Evolutionary conservation across 2,797 vertebrate species (phyloP), one percentile per base, ranked within the genome.

Genomic region (Amazonetta brasiliensis): DNA sequence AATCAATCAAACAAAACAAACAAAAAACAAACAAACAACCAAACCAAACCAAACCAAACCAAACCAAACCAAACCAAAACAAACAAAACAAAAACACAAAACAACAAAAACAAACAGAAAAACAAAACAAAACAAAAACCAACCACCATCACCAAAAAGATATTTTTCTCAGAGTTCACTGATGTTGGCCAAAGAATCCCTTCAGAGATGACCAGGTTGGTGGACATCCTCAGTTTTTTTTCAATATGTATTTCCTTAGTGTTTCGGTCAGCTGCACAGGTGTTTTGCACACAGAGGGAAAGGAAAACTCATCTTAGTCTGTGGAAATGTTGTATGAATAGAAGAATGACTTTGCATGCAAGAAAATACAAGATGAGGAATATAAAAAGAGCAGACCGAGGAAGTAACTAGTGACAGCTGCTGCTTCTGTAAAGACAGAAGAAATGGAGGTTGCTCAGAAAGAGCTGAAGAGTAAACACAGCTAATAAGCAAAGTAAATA

Each of bases 261-360:
- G 23, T 50, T 84, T 67, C 0, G 2, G 17, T 50, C 54, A 30
- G 15, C 35, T 43, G 19, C 2, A 7, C 10, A 20, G 15, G 11
- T 11, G 25, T 33, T 80, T 84, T 56, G 54, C 58, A 60, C 39
- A 54, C 21, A n/a, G 7, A 50, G 22, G 41, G 17, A 15, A 50
- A 84, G 18, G 13, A 52, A 94, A 64, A 28, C 30, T 73, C 11
- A 8, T 82, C 89, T 92, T 39, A 28, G 59, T 83, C 81, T 87
- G 35, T 28, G 11, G 25, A 19, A 14, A 19, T 74, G 64, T 50
- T 0, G 0, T 3, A 3, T 0, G 0, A 11, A 56, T 46, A 48
- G 37, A 7, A 58, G 78, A 68, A 68, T 55, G 21, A 60, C 66
- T 81, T 92, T 66, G 37, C 7, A 0, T 35, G 17, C 14, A 23